Evolutionary conservation across 2,888 invertebrate genomes (phyloP).

Genomic region (Philereme transversata): DNA sequence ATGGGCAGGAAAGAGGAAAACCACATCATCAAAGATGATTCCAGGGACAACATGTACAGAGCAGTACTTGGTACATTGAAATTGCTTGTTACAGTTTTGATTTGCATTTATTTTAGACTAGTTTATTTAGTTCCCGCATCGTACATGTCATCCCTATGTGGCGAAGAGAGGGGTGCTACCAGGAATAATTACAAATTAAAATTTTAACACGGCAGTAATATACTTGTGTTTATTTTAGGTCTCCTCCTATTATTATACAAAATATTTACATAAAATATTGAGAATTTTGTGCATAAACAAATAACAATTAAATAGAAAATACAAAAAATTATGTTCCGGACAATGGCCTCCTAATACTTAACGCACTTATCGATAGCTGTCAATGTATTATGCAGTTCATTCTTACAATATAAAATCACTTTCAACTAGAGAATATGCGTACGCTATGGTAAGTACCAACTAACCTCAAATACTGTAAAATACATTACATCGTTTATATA

Average conservation of each 20-base stretch:
- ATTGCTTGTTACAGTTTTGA: constrained; percentile 31
- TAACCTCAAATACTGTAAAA: constrained; percentile 83
- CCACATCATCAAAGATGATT: constrained; percentile 59
- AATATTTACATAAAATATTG: constrained; percentile 85
- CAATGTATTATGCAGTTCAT: constrained; percentile 81
- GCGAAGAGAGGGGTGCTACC: constrained; percentile 84
- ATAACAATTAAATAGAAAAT: constrained; percentile 85
- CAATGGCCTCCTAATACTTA: constrained; percentile 77
- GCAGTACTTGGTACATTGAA: constrained; percentile 31
- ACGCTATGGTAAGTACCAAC: constrained; percentile 82
- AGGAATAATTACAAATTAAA: constrained; percentile 85
- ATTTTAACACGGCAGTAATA: constrained; percentile 83
- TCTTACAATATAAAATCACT: constrained; percentile 83
- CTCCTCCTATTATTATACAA: constrained; percentile 84
- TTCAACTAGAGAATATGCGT: constrained; percentile 82
- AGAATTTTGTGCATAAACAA: constrained; percentile 84
- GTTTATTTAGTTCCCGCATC: constrained; percentile 42
- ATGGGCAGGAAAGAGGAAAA: constrained; percentile 59
- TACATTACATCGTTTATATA: constrained; percentile 81
- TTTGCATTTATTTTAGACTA: constrained; percentile 27
- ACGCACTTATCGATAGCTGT: constrained; percentile 78
- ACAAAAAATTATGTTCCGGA: constrained; percentile 79
- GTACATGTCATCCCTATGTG: constrained; percentile 83
- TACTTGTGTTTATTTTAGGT: constrained; percentile 85
- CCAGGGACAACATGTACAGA: constrained; percentile 76